phyloP scores from a whole-genome alignment of 2,113 vertebrate genomes.

The Corvus moneduloides region DNA sequence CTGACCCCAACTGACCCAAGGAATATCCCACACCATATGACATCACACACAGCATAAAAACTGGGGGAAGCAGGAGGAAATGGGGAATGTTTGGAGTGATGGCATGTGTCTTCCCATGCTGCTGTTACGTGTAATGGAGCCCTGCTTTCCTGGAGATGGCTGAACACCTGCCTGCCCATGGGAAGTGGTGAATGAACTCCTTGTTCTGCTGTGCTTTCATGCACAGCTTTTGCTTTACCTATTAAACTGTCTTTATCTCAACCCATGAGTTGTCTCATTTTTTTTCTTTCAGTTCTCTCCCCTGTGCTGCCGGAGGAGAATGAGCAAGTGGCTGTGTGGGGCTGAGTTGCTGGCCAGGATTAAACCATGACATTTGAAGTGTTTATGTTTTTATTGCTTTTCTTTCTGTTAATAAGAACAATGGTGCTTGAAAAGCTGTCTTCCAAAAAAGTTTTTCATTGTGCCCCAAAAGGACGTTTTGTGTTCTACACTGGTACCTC shows the following conservation, averaged over 20 bases:
- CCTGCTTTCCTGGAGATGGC: neutral
- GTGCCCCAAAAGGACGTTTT: neutral
- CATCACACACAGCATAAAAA: neutral
- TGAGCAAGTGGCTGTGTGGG: fast-evolving
- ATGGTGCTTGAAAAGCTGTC: neutral
- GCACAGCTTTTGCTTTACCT: neutral
- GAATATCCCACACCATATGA: neutral
- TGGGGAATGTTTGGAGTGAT: neutral
- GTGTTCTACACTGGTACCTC: neutral
- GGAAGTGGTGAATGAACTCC: neutral
- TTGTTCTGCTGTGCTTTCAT: neutral
- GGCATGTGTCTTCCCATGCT: fast-evolving
- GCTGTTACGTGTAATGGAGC: fast-evolving
- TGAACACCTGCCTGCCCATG: neutral
- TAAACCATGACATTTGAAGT: neutral
- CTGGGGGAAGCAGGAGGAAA: neutral
- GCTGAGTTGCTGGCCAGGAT: neutral
- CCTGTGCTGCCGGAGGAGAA: neutral
- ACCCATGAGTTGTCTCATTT: neutral
- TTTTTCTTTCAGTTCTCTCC: neutral
- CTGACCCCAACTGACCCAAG: neutral
- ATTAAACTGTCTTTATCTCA: neutral
- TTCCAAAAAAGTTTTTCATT: neutral
- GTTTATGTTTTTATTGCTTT: neutral
- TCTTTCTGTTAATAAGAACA: neutral